Evolutionary conservation across 2,888 invertebrate genomes (phyloP).

Genomic region (Ormyrus pomaceus): DNA sequence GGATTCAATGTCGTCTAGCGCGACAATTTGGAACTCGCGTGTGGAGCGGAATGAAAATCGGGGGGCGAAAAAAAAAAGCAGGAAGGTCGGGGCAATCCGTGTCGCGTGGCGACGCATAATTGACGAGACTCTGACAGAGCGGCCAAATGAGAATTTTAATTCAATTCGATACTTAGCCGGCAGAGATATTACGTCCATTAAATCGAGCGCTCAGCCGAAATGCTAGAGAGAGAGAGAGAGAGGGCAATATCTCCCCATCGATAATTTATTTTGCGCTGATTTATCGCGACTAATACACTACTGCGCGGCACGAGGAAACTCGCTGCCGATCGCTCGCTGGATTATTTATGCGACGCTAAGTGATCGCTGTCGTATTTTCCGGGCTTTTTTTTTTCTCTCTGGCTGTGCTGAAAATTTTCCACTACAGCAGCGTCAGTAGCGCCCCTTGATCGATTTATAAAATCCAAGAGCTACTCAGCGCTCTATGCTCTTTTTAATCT

Average conservation of each 20-base stretch:
- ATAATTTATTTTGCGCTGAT: slow-evolving; percentile 57
- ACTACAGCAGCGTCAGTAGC: background rate
- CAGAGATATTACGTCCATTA: slow-evolving; percentile 52
- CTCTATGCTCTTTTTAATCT: slow-evolving; percentile 24
- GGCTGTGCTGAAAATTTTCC: slow-evolving; percentile 2
- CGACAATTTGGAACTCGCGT: background rate
- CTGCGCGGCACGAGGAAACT: slow-evolving; percentile 27
- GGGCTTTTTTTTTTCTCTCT: background rate
- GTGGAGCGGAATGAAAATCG: slow-evolving; percentile 29
- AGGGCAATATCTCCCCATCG: slow-evolving; percentile 47
- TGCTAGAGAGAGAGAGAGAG: background rate
- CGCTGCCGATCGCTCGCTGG: slow-evolving; percentile 22
- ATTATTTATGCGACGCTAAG: slow-evolving; percentile 52
- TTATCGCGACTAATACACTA: slow-evolving; percentile 29
- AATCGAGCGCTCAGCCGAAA: slow-evolving; percentile 32
- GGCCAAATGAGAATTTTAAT: slow-evolving; percentile 49
- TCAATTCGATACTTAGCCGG: slow-evolving; percentile 49
- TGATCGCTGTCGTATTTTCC: slow-evolving; percentile 41
- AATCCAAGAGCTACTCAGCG: background rate
- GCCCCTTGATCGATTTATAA: background rate
- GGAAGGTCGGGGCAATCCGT: too few relatives aligned
- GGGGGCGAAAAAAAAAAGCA: background rate
- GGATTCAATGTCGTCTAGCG: too few relatives aligned
- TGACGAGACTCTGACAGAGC: slow-evolving; percentile 36
- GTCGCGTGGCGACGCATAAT: slow-evolving; percentile 1